phyloP scores from a whole-genome alignment of 2,888 invertebrate genomes.

The Linyphia triangularis region DNA sequence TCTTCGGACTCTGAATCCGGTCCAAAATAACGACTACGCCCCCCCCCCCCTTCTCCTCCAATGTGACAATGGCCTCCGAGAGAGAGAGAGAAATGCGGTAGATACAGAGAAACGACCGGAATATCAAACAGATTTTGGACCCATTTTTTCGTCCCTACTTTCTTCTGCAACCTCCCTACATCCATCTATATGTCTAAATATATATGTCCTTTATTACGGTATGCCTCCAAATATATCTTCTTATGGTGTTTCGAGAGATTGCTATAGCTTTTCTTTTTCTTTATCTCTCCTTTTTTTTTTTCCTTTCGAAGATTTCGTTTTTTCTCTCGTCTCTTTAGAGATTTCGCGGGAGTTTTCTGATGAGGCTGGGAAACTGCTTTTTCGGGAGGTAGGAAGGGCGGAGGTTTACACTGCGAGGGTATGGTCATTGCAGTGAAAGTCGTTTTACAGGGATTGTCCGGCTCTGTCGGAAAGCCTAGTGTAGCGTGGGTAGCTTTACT shows the following conservation, averaged over 20 bases:
- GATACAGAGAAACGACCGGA: conserved; percentile 67
- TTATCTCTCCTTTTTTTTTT: conserved; percentile 11
- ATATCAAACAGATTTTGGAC: conserved; percentile 71
- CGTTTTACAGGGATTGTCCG: neutral
- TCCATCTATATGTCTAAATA: conserved; percentile 72
- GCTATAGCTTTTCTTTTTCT: conserved; percentile 36
- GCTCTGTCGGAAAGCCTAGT: neutral
- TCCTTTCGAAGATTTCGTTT: conserved; percentile 48
- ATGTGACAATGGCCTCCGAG: conserved; percentile 49
- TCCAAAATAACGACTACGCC: conserved; percentile 68
- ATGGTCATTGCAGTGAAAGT: neutral
- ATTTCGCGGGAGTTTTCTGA: conserved; percentile 28
- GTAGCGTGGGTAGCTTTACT: neutral
- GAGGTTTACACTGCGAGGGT: neutral
- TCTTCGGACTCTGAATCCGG: conserved; percentile 66
- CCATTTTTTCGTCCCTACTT: neutral
- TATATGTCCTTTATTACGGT: conserved; percentile 70
- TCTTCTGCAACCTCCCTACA: conserved; percentile 12
- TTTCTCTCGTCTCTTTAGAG: conserved; percentile 1
- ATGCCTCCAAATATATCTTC: conserved; percentile 67
- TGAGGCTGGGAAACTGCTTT: neutral
- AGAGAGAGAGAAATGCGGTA: conserved; percentile 34
- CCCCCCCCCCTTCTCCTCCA: conserved; percentile 33
- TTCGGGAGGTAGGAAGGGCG: neutral
- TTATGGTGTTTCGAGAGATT: conserved; percentile 40